Evolutionary conservation across 2,113 vertebrate genomes (phyloP), one percentile per base, ranked within the genome.

Genomic region (Puffinus mauretanicus): DNA sequence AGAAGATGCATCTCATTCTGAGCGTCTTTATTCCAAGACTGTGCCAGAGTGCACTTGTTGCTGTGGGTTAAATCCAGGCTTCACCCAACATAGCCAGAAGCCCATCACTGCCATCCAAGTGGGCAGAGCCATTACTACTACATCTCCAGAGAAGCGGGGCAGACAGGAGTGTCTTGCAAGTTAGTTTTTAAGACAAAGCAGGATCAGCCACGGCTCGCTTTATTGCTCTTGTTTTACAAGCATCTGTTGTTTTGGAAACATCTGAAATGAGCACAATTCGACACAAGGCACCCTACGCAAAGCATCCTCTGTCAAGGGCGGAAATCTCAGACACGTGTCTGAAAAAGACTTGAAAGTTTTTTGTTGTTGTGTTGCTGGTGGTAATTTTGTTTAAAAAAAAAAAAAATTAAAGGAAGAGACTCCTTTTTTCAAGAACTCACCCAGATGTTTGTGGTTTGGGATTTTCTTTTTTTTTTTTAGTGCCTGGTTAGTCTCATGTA

Each of bases 381-480:
- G 80, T 67, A 94, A 88, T 77, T 88, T 44, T 60, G 30, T 34
- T 73, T 30, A 6, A 46, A 70, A 57, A 47, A 58, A 65, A 83
- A 75, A 58, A 21, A 44, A 16, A 51, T 27, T 52, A 69, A 55
- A 86, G 65, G 73, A 92, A 94, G 44, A 73, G 60, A 9, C 18
- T 88, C 18, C 29, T 67, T 92, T 94, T 94, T 78, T 47, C 61
- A 38, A 91, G 55, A 57, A 7, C 54, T 95, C 16, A 3, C 64
- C 64, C 96, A 94, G 94, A 94, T 96, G 90, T 82, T 82, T 86
- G 88, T 75, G 93, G 96, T 85, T 94, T 87, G 65, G 91, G 85
- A 42, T 36, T 86, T 38, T 30, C 27, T 14, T 42, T 38, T 30
- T 30, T 14, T 42, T 14, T 64, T 34, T 24, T 19, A 49, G 73